These are phyloP conservation scores for Diplodus puntazzo DNA, from an alignment of 2,797 vertebrate species.

Conservation along the genomic window DNA sequence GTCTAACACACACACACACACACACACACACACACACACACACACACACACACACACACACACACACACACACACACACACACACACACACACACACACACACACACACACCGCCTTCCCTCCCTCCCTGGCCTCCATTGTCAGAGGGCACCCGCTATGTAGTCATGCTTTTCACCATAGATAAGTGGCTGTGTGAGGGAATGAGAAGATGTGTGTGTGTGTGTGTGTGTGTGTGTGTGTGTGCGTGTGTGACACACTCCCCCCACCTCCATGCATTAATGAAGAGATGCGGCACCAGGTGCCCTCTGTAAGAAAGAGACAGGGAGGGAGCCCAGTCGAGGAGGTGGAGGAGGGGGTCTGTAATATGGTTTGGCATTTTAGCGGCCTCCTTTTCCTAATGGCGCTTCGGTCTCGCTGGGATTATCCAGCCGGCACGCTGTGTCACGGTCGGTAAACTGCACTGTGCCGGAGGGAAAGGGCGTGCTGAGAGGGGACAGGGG, in stretches of 20 bases:
- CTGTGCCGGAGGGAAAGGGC: conserved; percentile 58
- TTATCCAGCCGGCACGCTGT: conserved; percentile 68
- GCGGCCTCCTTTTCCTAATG: conserved; percentile 71
- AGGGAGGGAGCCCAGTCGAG: conserved; percentile 30
- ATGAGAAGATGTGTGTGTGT: conserved; percentile 46
- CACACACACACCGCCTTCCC: conserved; percentile 5
- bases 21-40: too few species aligned
- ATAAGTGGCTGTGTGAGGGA: conserved; percentile 72
- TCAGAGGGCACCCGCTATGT: conserved; percentile 65
- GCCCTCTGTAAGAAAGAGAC: conserved; percentile 68
- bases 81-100: conserved; percentile 2
- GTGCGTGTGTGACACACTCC: conserved; percentile 10
- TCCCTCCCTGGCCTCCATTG: conserved; percentile 58
- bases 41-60: conserved; percentile 7
- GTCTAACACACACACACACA: conserved; percentile 4
- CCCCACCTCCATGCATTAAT: conserved; percentile 74
- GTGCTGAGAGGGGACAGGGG: conserved; percentile 58
- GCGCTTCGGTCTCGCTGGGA: conserved; percentile 65
- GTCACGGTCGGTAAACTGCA: conserved; percentile 78
- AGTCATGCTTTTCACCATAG: conserved; percentile 80
- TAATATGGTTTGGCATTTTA: conserved; percentile 74
- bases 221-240: conserved; percentile 25
- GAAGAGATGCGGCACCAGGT: conserved; percentile 75
- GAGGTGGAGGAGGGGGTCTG: conserved; percentile 15
- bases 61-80: not conserved